These are phyloP conservation scores for Theonella swinhoei DNA, from an alignment of 37 sponge, comb jelly and placozoan species.

Conservation along the genomic window DNA sequence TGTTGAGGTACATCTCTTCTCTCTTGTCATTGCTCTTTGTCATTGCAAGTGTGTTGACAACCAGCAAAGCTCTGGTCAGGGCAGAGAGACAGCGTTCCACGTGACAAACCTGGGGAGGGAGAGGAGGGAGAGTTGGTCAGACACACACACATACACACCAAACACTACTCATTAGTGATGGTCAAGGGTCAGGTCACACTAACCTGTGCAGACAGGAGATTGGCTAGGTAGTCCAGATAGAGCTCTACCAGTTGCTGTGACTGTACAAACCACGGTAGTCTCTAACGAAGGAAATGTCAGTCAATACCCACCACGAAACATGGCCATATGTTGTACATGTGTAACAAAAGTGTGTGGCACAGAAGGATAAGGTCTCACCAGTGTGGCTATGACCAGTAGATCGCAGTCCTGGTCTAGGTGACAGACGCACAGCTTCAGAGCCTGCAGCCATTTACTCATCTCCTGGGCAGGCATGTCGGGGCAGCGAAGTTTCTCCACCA, in stretches of 20 bases:
- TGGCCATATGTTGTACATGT: no score
- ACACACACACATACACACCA: no score
- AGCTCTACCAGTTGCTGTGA: conserved; percentile 27
- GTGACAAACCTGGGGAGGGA: not conserved
- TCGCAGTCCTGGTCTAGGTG: conserved; percentile 48
- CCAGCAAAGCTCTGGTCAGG: not conserved
- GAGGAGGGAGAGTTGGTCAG: not conserved
- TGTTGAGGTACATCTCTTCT: conserved; percentile 20
- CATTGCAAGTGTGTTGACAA: not conserved
- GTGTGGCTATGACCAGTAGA: conserved; percentile 55
- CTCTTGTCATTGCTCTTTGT: not conserved
- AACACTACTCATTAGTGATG: no score
- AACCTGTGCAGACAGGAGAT: conserved; percentile 72
- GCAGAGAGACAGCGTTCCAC: not conserved
- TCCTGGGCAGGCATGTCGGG: conserved; percentile 28
- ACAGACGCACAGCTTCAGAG: conserved; percentile 56
- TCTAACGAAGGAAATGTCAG: conserved; percentile 4
- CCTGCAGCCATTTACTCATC: conserved; percentile 61
- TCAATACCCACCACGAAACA: no score
- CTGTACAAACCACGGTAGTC: conserved; percentile 53
- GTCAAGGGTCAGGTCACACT: conserved; percentile 60
- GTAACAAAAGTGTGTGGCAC: no score
- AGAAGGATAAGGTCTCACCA: conserved; percentile 19
- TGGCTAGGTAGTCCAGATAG: conserved; percentile 65
- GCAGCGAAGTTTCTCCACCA: conserved; percentile 29